Base-by-base conservation (phyloP, 2,113 vertebrate species). In the Malaclemys terrapin region DNA sequence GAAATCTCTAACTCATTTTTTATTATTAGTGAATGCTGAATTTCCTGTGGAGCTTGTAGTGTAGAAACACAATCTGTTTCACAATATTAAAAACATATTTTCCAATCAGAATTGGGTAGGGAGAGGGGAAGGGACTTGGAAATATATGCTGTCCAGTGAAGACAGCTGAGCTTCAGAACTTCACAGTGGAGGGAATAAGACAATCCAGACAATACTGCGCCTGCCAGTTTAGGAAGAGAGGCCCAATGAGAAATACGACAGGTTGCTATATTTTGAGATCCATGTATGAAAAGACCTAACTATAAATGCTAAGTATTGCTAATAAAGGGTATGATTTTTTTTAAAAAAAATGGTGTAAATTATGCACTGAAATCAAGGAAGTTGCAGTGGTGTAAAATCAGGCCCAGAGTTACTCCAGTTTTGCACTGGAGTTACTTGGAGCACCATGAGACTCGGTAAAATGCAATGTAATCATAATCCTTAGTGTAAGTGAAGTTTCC, bases 41-140 rank as follows among this genome's bases (percentile, higher is more conserved):
- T 97, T 97, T 97, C 91, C 97, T 96, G 92, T 49, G 54, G 80
- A 3, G 29, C 92, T 84, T 45, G 47, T 84, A 94, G 57, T 0
- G 0, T 87, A 84, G 91, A 97, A 96, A 94, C 56, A n/a, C 87
- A 92, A 1, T 47, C 62, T 91, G 29, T 91, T 95, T 93, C 95
- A 94, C 78, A 88, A 86, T 89, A 97, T 95, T 96, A 85, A 95
- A 96, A 97, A 45, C 92, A 96, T 59, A 92, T 96, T 96, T 97
- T 83, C 87, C 81, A 85, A 47, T 22, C 65, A 90, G 78, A 95
- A 87, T 25, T 56, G 54, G 9, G 80, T 10, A 85, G 72, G 83
- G 12, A 86, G 56, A 86, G 24, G 24, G 50, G 82, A 5, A 89
- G 78, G 42, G 8, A 75, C 45, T 80, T 47, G 7, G 27, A 89